Evolutionary conservation across 2,113 vertebrate species (phyloP).

Genomic region (Chloropsis cyanopogon): DNA sequence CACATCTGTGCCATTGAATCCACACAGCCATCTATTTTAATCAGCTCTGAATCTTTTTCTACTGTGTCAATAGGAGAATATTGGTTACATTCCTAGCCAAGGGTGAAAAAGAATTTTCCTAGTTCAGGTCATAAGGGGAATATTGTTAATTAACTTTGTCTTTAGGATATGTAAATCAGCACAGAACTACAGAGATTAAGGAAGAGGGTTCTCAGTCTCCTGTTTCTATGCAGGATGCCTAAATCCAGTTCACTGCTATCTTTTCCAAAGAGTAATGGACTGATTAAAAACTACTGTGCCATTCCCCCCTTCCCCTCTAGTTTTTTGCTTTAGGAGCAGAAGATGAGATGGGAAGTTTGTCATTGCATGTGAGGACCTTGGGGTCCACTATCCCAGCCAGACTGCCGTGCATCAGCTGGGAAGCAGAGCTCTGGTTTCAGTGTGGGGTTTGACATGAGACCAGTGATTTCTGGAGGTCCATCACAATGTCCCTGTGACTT

Average conservation of each 20-base stretch:
- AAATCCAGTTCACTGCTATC: background rate
- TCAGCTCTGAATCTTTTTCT: background rate
- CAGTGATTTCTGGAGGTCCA: fast-evolving
- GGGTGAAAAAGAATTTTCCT: background rate
- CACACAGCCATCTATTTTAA: background rate
- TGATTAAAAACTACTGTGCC: background rate
- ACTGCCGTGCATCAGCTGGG: background rate
- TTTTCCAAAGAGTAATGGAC: background rate
- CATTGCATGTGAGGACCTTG: background rate
- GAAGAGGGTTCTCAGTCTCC: background rate
- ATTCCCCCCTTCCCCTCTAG: fast-evolving
- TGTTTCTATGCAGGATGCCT: background rate
- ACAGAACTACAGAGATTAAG: background rate
- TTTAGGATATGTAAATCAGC: background rate
- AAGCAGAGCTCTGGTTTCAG: background rate
- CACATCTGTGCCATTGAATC: background rate
- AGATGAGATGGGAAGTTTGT: background rate
- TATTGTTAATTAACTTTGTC: background rate
- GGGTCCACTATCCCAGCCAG: background rate
- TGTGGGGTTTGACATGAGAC: fast-evolving
- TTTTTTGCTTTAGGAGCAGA: background rate
- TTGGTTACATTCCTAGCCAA: background rate
- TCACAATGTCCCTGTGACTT: background rate
- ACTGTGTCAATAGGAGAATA: background rate
- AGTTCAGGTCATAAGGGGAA: background rate